These are phyloP conservation scores for Drymodes brunneopygia DNA, from an alignment of 2,113 vertebrate genomes.

Conservation along the genomic window DNA sequence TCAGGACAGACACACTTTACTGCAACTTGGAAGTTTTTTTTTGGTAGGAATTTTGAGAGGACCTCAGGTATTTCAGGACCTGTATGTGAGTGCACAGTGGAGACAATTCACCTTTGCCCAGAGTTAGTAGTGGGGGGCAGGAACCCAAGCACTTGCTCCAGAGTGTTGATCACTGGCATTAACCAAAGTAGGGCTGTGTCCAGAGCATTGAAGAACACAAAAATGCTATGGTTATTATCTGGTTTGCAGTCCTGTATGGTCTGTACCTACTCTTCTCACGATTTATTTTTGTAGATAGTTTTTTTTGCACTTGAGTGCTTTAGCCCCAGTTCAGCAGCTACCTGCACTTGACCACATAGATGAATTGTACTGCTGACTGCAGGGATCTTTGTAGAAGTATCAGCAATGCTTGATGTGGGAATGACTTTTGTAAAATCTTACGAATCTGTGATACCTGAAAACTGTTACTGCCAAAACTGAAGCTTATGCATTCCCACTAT, in stretches of 20 bases:
- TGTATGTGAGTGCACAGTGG: rapidly evolving
- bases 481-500: not conserved
- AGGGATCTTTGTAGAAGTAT: not conserved
- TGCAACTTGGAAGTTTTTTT: not conserved
- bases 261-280: not conserved
- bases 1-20: not conserved
- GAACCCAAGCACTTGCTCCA: rapidly evolving
- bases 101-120: not conserved
- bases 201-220: not conserved
- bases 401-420: not conserved
- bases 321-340: not conserved
- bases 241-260: not conserved
- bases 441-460: not conserved
- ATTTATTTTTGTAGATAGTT: not conserved
- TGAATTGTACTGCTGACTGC: not conserved
- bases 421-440: not conserved
- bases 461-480: not conserved
- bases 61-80: not conserved
- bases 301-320: not conserved
- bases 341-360: not conserved
- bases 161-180: not conserved
- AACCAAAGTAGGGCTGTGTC: not conserved
- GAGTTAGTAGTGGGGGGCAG: not conserved
- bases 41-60: not conserved
- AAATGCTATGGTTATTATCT: not conserved